These are phyloP conservation scores for Clusia tigrina DNA, from an alignment of 2,888 invertebrate genomes.

Conservation along the genomic window DNA sequence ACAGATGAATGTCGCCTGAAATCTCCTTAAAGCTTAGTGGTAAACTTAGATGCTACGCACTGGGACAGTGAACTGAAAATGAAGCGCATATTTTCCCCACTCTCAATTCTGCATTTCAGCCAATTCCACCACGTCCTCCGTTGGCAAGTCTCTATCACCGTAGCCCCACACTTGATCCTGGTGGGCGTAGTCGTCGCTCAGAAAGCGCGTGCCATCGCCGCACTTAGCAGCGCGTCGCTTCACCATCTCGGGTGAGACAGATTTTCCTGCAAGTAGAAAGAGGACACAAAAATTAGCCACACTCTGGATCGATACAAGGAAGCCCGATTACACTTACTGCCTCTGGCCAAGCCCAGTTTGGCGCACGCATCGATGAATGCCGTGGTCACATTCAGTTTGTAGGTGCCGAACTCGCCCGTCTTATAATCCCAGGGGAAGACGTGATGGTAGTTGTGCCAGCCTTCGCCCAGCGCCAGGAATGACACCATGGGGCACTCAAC, in stretches of 20 bases:
- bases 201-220: constrained; percentile 69
- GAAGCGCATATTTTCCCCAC: no score
- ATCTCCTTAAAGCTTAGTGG: no score
- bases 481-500: constrained; percentile 78
- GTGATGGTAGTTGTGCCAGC: constrained; percentile 87
- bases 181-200: constrained; percentile 60
- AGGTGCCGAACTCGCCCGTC: constrained; percentile 73
- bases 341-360: constrained; percentile 82
- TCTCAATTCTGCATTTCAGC: constrained; percentile 67
- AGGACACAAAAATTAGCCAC: neutral
- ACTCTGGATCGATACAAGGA: neutral
- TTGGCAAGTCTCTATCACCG: constrained; percentile 69
- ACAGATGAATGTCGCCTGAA: no score
- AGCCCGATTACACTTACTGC: constrained; percentile 66
- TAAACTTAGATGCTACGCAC: no score
- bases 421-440: constrained; percentile 76
- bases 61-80: no score
- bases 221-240: constrained; percentile 68
- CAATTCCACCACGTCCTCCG: constrained; percentile 68
- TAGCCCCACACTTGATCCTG: constrained; percentile 70
- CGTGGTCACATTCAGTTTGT: constrained; percentile 77
- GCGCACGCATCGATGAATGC: constrained; percentile 82
- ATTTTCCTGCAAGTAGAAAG: constrained; percentile 64
- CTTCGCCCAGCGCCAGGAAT: constrained; percentile 80
- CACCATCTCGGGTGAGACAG: constrained; percentile 69